Base-by-base conservation (phyloP, 2,888 invertebrate genomes). In the Cephus sareptanus region DNA sequence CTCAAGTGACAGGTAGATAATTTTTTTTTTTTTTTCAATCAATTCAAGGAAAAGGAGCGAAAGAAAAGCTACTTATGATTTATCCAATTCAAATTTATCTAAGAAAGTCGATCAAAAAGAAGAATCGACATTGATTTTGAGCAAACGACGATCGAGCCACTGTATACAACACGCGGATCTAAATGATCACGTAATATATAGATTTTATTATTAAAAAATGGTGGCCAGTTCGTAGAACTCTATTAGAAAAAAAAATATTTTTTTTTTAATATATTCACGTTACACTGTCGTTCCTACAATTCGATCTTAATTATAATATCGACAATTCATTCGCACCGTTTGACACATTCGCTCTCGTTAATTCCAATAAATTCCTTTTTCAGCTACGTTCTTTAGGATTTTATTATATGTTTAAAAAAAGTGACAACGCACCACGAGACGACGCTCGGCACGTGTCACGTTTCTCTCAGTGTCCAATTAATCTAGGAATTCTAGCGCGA, bases 401-500 rank as follows among this genome's bases (percentile, higher is more conserved):
- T 15, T 2, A 9, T 56, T 56, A 23, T 15, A 13, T 13, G 4
- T 13, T 37, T 37, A 56, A 56, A 40, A 30, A 56, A 56, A 15
- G 4, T 40, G 15, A 13, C 40, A 15, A 40, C 40, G 15, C 1
- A 40, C 15, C 40, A 23, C 40, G 15, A 40, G 23, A 56, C 40
- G 40, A 56, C 23, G 23, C 40, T 56, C 40, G 40, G 40, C 40
- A 56, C 40, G 40, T 9, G 40, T 23, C 40, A 56, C 23, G 40
- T 23, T 56, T 56, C 23, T 56, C 9, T 56, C 40, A 56, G 40
- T 56, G 15, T 56, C 31, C 11, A 13, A 15, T 71, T 30, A 71
- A 11, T 34, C 31, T 33, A 71, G 71, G 15, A 76, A 76, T 71
- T 73, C 76, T 76, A 76, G 76, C 76, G 76, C 76, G 33, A 37